Conservation (phyloP, 2,888 invertebrate species). For the Parnassius glacialis region DNA sequence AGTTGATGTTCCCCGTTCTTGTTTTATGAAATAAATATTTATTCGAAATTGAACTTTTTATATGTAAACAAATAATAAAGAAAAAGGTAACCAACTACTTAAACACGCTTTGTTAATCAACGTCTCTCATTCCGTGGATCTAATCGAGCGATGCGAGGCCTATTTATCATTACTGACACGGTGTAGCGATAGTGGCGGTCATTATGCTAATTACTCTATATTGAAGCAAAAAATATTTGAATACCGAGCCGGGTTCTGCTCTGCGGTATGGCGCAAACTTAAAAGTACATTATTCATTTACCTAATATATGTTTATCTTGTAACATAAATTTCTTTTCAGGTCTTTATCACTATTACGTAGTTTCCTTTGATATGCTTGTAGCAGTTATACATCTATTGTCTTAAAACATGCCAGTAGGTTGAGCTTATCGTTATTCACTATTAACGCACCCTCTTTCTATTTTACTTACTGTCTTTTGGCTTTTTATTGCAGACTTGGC, state of each 20-base stretch:
- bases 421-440: slow-evolving; percentile 12
- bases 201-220: slow-evolving; percentile 6
- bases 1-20: too few relatives aligned
- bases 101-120: not conserved
- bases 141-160: not conserved
- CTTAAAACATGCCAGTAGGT: not conserved
- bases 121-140: not conserved
- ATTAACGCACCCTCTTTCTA: slow-evolving; percentile 15
- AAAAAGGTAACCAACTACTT: too few relatives aligned
- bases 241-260: not conserved
- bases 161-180: slow-evolving; percentile 1
- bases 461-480: slow-evolving; percentile 3
- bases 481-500: slow-evolving; percentile 12
- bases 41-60: too few relatives aligned
- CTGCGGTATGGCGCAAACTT: not conserved
- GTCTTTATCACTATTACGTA: not conserved
- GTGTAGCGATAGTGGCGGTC: not conserved
- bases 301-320: too few relatives aligned
- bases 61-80: too few relatives aligned
- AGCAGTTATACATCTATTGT: slow-evolving; percentile 5
- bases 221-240: not conserved
- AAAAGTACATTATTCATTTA: too few relatives aligned
- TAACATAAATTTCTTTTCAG: not conserved
- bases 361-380: slow-evolving; percentile 1
- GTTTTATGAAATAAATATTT: too few relatives aligned